Evolutionary conservation across 2,113 vertebrate species (phyloP).

Genomic region (Dolichallabes microphthalmus): DNA sequence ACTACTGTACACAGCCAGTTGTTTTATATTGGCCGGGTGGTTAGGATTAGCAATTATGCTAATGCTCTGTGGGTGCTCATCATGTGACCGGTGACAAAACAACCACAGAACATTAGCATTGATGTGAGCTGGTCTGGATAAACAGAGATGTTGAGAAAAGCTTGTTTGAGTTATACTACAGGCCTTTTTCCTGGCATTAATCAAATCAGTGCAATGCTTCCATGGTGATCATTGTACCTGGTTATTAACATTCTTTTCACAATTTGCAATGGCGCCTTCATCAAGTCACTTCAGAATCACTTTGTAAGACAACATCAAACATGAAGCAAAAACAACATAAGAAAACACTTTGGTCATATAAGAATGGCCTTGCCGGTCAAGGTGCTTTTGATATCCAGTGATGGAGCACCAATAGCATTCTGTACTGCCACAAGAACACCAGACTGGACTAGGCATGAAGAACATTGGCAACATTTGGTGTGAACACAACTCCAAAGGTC

Average conservation of each 20-base stretch:
- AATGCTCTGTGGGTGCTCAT: conserved; percentile 9
- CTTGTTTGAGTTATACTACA: background rate
- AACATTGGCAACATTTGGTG: background rate
- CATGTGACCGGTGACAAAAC: background rate
- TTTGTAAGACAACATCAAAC: background rate
- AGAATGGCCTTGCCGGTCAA: background rate
- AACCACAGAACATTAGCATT: background rate
- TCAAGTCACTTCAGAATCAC: background rate
- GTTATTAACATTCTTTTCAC: background rate
- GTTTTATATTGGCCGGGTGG: background rate
- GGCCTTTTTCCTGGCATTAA: background rate
- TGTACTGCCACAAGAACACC: background rate
- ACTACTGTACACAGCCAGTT: background rate
- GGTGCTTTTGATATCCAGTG: background rate
- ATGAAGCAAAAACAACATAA: background rate
- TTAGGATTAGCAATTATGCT: conserved; percentile 26
- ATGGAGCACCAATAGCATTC: background rate
- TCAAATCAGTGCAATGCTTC: background rate
- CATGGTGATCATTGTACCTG: background rate
- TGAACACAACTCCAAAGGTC: background rate
- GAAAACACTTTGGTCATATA: background rate
- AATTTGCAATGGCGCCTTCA: background rate
- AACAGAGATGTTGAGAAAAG: conserved; percentile 12
- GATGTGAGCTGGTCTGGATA: background rate
- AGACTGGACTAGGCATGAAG: background rate